These are phyloP conservation scores for Eupelmus urozonus DNA, from an alignment of 2,888 invertebrate species.

Conservation along the genomic window DNA sequence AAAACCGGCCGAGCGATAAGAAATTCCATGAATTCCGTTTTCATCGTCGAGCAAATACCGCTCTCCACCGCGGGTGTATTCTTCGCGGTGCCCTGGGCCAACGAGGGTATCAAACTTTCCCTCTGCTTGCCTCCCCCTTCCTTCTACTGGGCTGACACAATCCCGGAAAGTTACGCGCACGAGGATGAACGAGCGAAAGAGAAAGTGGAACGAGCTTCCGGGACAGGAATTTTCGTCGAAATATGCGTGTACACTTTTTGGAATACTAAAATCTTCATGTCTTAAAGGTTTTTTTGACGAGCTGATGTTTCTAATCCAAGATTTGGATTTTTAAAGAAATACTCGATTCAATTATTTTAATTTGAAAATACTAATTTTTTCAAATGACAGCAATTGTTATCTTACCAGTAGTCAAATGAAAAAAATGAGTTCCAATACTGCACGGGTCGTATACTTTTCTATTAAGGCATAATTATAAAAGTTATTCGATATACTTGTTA, in stretches of 20 bases:
- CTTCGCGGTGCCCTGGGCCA: slow-evolving; percentile 3
- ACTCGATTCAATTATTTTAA: too few species aligned
- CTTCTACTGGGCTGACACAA: slow-evolving; percentile 7
- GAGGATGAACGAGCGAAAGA: slow-evolving; percentile 3
- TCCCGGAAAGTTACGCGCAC: slow-evolving; percentile 5
- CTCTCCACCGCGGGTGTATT: slow-evolving; percentile 18
- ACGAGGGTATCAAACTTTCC: slow-evolving; percentile 29
- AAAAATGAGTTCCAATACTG: too few species aligned
- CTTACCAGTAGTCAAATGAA: too few species aligned
- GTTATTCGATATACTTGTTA: too few species aligned
- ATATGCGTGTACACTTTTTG: background rate
- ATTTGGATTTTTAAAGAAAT: too few species aligned
- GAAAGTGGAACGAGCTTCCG: background rate
- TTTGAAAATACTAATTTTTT: too few species aligned
- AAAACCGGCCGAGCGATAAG: slow-evolving; percentile 28
- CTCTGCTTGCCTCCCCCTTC: background rate
- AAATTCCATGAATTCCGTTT: slow-evolving; percentile 36
- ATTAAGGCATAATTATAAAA: too few species aligned
- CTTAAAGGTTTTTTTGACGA: too few species aligned
- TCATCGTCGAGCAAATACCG: slow-evolving; percentile 32
- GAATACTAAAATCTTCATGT: too few species aligned
- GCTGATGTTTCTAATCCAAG: too few species aligned
- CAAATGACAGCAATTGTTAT: too few species aligned
- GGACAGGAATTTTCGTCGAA: background rate
- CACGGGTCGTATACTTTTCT: too few species aligned